Conservation (phyloP, 2,888 invertebrate species). For the Glaucopsyche alexis region DNA sequence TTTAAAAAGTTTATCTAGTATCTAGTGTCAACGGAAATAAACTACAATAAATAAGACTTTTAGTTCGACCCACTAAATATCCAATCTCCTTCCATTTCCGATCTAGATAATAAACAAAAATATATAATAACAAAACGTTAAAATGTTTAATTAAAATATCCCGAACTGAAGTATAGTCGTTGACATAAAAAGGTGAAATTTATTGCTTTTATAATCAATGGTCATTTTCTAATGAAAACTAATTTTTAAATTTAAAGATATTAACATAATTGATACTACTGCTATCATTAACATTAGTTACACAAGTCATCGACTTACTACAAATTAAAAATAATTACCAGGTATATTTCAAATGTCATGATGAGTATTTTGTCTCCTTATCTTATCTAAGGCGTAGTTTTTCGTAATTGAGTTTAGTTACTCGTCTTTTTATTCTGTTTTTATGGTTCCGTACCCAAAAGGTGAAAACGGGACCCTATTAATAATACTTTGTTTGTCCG, state of each 20-base stretch:
- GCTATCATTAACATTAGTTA: not conserved
- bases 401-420: not conserved
- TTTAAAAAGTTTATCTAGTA: too few relatives aligned
- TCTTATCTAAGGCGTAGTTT: not conserved
- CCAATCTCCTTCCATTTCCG: too few relatives aligned
- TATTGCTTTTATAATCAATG: not conserved
- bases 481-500: too few relatives aligned
- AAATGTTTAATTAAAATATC: not conserved
- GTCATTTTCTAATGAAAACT: conserved; percentile 2
- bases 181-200: not conserved
- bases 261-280: not conserved
- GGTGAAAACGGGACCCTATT: too few relatives aligned
- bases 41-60: too few relatives aligned
- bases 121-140: not conserved
- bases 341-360: conserved; percentile 2
- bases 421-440: not conserved
- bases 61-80: too few relatives aligned
- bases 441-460: not conserved
- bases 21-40: too few relatives aligned
- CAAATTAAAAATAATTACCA: conserved; percentile 13
- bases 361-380: not conserved
- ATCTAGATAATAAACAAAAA: too few relatives aligned
- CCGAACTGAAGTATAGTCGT: not conserved
- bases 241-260: conserved; percentile 5
- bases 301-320: not conserved